Evolutionary conservation across 2,888 invertebrate species (phyloP).

Genomic region (Andrena bicolor): DNA sequence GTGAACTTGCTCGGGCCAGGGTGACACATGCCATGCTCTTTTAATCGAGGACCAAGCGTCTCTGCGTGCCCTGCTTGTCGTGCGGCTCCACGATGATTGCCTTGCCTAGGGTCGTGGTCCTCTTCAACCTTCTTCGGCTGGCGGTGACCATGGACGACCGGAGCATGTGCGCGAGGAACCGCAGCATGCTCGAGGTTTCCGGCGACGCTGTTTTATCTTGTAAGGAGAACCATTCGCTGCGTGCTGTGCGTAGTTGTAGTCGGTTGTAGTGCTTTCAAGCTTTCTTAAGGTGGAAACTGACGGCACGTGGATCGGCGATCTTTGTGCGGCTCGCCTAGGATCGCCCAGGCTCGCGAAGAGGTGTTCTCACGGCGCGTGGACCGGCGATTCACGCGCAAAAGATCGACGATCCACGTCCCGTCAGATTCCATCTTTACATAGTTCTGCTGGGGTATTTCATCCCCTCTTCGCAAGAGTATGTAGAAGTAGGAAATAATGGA

Average conservation of each 20-base stretch:
- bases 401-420: too few relatives aligned
- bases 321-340: too few relatives aligned
- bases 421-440: too few relatives aligned
- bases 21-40: background rate
- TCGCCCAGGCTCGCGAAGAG: too few relatives aligned
- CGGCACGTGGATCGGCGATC: too few relatives aligned
- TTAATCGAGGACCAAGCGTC: background rate
- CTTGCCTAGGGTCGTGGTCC: conserved; percentile 49
- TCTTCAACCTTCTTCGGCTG: conserved; percentile 45
- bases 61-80: background rate
- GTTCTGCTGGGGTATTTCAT: too few relatives aligned
- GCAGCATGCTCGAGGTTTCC: conserved; percentile 77
- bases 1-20: background rate
- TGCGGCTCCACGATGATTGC: conserved; percentile 15
- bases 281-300: too few relatives aligned
- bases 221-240: conserved; percentile 58
- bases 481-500: too few relatives aligned
- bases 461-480: too few relatives aligned
- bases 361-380: too few relatives aligned
- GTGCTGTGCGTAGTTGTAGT: background rate
- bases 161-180: conserved; percentile 75
- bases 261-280: background rate
- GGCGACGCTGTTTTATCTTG: conserved; percentile 81
- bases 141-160: conserved; percentile 61
- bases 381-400: too few relatives aligned